Base-by-base conservation (phyloP, 2,113 vertebrate genomes). In the Corythornis madagascariensis region DNA sequence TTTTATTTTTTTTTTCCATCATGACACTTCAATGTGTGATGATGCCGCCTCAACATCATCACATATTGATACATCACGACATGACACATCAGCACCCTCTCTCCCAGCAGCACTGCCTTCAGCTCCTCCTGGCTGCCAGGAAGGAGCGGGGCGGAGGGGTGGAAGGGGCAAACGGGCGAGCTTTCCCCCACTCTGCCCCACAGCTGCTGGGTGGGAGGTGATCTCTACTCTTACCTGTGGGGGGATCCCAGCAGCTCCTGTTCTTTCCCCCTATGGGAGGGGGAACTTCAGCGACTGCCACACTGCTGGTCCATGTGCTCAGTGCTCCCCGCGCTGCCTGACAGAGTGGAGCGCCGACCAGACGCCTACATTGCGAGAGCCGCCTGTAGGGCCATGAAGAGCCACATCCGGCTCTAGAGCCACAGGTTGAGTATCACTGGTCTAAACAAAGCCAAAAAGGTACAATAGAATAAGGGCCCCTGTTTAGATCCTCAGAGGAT, bases 361-460 rank as follows among this genome's bases (percentile, higher is more conserved):
- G 97, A 97, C 47, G 97, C 97, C 97, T 97, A 97, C 95, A 97
- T 97, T 97, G 97, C 96, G 97, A 97, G 92, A 97, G 97, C 96
- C 95, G 97, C 97, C 97, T 97, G 97, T 97, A 97, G 97, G 96
- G 95, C 97, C 96, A 96, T 96, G 95, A 97, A 97, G 97, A 97
- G 96, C 96, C 96, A 96, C 95, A 97, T 97, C 97, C 97, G 94
- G 97, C 97, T 97, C 97, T 97, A 97, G 95, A 97, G 97, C 97
- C 97, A 97, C 97, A 97, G 97, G 97, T 97, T 97, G 97, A 97
- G 96, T 97, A 97, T 97, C 97, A 97, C 97, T 97, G 97, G 97
- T 97, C 97, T 97, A 97, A 97, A 97, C 97, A 97, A 97, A 97
- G 97, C 97, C 97, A 97, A 97, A 97, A 97, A 97, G 97, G 97